Evolutionary conservation across 92 coral and sea anemone species (phyloP).

Genomic region (Epizoanthus ramosus): DNA sequence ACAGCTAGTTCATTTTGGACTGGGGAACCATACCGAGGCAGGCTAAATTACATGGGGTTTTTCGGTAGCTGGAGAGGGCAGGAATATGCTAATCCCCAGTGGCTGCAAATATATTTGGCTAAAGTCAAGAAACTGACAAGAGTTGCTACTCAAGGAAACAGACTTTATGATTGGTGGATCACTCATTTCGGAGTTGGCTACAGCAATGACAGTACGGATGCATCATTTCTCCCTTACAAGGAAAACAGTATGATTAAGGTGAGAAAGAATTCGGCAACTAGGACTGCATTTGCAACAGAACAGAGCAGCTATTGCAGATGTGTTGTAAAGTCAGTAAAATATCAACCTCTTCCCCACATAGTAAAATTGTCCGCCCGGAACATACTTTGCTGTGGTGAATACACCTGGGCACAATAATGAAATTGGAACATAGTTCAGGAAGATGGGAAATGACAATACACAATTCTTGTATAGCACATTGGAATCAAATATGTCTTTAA

Average conservation of each 20-base stretch:
- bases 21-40: constrained; percentile 22
- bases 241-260: constrained; percentile 10
- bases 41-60: constrained; percentile 18
- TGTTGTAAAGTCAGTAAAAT: too few species aligned
- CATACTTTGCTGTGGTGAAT: too few species aligned
- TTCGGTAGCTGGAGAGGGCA: constrained; percentile 33
- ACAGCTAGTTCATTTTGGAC: constrained; percentile 24
- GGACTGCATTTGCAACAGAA: too few species aligned
- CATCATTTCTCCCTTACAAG: neutral
- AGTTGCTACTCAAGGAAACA: constrained; percentile 26
- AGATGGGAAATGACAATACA: too few species aligned
- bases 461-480: too few species aligned
- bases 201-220: constrained; percentile 16
- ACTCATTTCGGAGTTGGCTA: constrained; percentile 19
- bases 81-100: neutral
- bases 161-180: constrained; percentile 29
- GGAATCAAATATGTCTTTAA: too few species aligned
- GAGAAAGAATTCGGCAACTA: too few species aligned
- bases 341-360: too few species aligned
- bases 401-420: too few species aligned
- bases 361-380: too few species aligned
- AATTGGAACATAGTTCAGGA: too few species aligned
- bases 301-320: too few species aligned
- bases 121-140: constrained; percentile 10
- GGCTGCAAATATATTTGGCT: constrained; percentile 14